Percentiles rank a stretch among this genome's conserved stretches.
These are phyloP conservation scores for Bettongia penicillata DNA, from an alignment of 2,113 vertebrate genomes.

Conservation along the genomic window DNA sequence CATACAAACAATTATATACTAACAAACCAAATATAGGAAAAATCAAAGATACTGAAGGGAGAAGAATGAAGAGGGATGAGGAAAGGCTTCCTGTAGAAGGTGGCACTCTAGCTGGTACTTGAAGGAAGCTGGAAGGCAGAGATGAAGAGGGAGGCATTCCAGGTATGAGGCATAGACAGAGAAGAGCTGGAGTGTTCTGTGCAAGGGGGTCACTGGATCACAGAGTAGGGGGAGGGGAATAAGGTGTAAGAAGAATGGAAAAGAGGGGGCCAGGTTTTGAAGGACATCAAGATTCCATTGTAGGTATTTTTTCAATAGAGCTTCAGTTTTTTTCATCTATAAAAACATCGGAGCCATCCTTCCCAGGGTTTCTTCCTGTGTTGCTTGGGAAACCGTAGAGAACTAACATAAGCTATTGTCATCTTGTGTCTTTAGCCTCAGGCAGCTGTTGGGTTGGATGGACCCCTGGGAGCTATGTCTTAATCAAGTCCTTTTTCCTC, in stretches of 20 bases:
- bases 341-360: neutral
- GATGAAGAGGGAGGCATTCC: neutral
- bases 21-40: neutral
- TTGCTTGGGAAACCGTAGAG: neutral
- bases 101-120: neutral
- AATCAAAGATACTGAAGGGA: neutral
- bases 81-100: neutral
- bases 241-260: neutral
- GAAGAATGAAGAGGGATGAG: neutral
- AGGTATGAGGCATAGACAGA: neutral
- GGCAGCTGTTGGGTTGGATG: neutral
- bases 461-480: conserved; percentile 64
- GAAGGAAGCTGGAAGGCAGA: neutral
- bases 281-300: neutral
- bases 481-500: conserved; percentile 56
- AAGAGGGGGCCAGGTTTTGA: neutral
- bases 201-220: neutral
- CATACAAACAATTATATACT: neutral
- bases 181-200: neutral
- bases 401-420: conserved; percentile 55
- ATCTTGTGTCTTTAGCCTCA: conserved; percentile 30
- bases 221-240: neutral
- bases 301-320: neutral
- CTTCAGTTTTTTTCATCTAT: neutral
- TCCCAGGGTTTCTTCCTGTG: conserved; percentile 13